Base-by-base conservation (phyloP, 2,113 vertebrate genomes). In the Myodes glareolus region DNA sequence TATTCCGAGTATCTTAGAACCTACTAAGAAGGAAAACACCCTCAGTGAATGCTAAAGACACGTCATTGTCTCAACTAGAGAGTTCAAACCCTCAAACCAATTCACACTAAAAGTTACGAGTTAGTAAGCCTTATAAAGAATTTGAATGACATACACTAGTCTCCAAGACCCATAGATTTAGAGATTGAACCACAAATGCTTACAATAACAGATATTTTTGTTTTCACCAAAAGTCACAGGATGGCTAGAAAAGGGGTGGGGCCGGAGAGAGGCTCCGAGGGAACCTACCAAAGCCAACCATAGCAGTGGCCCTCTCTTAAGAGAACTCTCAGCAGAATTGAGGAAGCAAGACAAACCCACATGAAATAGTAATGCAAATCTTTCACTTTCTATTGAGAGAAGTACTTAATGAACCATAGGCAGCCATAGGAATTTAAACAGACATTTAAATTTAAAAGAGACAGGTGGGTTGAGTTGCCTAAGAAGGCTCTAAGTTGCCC, bases 101-200 rank as follows among this genome's bases (percentile, higher is more conserved):
- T 61, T 45, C 33, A 58, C 52, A 47, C 21, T 91, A 72, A 78
- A 93, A 94, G 68, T 87, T 6, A 78, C 17, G 25, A 86, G 23
- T 42, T 81, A 42, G 31, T 84, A 87, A 91, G 36, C 5, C 65
- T 92, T 88, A 80, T 4, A 61, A 93, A 94, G 65, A 89, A 90
- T 17, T 85, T 86, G 65, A 72, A 52, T 68, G 52, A 63, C 45
- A 88, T n/a, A 72, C 1, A 94, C 36, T 63, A 55, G 68, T 27
- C 7, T 19, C 75, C 50, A 17, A 12, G 31, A 70, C 23, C n/a
- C 55, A 42, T 12, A 92, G 33, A 67, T 29, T 78, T 25, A 55
- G 50, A 86, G 27, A 70, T 21, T 65, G n/a, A 47, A n/a, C 70
- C 73, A 81, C 31, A 5, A 88, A n/a, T 3, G 36, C 72, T 65